Conservation (phyloP, 2,113 vertebrate species). For the Lota lota region DNA sequence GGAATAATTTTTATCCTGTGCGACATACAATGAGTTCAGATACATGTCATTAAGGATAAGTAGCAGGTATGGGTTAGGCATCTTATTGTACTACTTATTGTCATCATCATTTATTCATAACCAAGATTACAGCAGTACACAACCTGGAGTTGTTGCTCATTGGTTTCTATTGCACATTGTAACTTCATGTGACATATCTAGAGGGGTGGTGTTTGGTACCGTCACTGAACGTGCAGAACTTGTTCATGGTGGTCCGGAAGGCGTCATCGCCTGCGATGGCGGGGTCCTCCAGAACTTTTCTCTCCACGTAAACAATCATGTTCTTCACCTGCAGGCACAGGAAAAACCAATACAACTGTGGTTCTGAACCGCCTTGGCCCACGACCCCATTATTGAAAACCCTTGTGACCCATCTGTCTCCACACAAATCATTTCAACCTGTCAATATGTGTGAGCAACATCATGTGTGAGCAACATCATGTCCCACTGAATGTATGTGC, state of each 20-base stretch:
- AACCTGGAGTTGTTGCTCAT: too few relatives aligned
- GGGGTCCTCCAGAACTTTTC: slow-evolving; percentile 91
- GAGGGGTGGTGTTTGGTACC: slow-evolving; percentile 57
- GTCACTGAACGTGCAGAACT: slow-evolving; percentile 96
- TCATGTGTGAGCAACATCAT: too few relatives aligned
- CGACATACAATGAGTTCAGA: not conserved
- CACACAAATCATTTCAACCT: too few relatives aligned
- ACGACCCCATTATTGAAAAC: too few relatives aligned
- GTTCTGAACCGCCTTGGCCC: not conserved
- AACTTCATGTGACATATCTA: not conserved
- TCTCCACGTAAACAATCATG: slow-evolving; percentile 96
- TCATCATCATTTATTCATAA: too few relatives aligned
- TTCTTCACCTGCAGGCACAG: slow-evolving; percentile 77
- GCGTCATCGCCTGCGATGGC: slow-evolving; percentile 85
- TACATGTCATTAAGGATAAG: not conserved
- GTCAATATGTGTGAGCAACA: too few relatives aligned
- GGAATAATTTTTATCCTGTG: too few relatives aligned
- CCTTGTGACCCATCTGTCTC: too few relatives aligned
- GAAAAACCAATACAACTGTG: not conserved
- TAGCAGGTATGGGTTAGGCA: too few relatives aligned
- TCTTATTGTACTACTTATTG: not conserved
- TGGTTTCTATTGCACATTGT: too few relatives aligned
- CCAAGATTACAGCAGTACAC: too few relatives aligned
- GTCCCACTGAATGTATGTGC: too few relatives aligned
- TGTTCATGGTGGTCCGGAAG: slow-evolving; percentile 86